A percentile compares a stretch with the other conserved stretches of the same genome.
phyloP scores from a whole-genome alignment of 2,797 vertebrate genomes.

The Periophthalmus magnuspinnatus region DNA sequence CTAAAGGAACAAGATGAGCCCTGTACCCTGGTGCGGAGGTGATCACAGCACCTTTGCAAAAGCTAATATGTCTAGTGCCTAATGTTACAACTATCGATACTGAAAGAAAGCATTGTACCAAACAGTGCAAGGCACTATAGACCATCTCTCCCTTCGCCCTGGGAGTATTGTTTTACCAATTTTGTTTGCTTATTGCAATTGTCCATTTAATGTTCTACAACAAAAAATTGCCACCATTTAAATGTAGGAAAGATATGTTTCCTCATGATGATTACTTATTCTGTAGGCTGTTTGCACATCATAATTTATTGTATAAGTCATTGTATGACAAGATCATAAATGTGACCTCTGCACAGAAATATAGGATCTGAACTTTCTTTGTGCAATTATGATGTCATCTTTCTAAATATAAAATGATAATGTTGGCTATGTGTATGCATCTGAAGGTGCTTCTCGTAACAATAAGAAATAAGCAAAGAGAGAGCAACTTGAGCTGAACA shows the following conservation, averaged over 20 bases:
- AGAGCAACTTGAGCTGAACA: constrained; percentile 20
- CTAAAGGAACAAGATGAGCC: constrained; percentile 55
- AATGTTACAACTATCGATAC: not conserved
- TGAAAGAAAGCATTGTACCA: not conserved
- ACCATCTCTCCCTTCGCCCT: not conserved
- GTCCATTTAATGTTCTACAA: not conserved
- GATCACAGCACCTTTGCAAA: constrained; percentile 40
- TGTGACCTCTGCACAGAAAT: too few species aligned
- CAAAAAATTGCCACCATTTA: too few species aligned
- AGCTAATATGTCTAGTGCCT: not conserved
- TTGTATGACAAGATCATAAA: too few species aligned
- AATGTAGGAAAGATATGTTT: too few species aligned
- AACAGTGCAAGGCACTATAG: not conserved
- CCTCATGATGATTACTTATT: too few species aligned
- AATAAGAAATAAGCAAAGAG: not conserved
- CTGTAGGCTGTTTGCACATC: too few species aligned
- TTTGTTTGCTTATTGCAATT: not conserved
- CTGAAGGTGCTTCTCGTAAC: not conserved
- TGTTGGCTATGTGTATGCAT: not conserved
- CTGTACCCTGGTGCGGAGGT: constrained; percentile 23
- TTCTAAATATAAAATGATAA: not conserved
- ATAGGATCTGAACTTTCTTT: too few species aligned
- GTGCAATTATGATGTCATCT: too few species aligned
- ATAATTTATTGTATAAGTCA: too few species aligned
- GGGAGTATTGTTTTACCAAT: not conserved